Base-by-base conservation (phyloP, 2,113 vertebrate genomes). In the Oryzias curvinotus region DNA sequence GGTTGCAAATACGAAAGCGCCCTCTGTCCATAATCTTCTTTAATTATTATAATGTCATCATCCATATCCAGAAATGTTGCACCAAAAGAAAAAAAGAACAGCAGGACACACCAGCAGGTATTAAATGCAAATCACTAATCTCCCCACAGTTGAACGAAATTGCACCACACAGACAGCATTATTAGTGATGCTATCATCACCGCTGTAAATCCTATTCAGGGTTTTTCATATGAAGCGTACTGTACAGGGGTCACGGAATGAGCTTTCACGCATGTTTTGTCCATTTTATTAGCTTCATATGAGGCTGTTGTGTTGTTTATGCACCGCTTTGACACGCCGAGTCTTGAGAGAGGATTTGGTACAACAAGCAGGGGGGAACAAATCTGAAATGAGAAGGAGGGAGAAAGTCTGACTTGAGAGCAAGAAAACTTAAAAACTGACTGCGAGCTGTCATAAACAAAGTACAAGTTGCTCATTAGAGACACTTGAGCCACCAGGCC, bases 21-120 rank as follows among this genome's bases (percentile, higher is more conserved):
- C 76, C 80, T 87, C 89, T 79, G 87, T 90, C 88, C 81, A 81
- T 90, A 90, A 92, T 89, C 89, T 90, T 85, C 85, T 89, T 91
- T 91, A 91, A 92, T 92, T 91, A 91, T 91, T 90, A 83, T 88
- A 88, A 91, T 87, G 88, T 88, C 90, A 86, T 91, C 89, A 88
- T 90, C 87, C 83, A 87, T 91, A 90, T 92, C 84, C 62, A 78
- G 79, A 83, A 80, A 84, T 86, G 88, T 87, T 88, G 84, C 84
- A 85, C 85, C 70, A 80, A 84, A 86, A 83, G 82, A 78, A 81
- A 82, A 87, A 87, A 80, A 73, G 79, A 89, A 84, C 74, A 83
- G 76, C 78, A 58, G 74, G 82, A 78, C 84, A 66, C 75, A 83
- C 73, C 73, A 63, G 83, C 73, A 63, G 83, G 85, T 87, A 85